Percentiles rank a stretch among this genome's conserved stretches.
Evolutionary conservation across 2,888 invertebrate species (phyloP).

Genomic region (Heliconius hortense): DNA sequence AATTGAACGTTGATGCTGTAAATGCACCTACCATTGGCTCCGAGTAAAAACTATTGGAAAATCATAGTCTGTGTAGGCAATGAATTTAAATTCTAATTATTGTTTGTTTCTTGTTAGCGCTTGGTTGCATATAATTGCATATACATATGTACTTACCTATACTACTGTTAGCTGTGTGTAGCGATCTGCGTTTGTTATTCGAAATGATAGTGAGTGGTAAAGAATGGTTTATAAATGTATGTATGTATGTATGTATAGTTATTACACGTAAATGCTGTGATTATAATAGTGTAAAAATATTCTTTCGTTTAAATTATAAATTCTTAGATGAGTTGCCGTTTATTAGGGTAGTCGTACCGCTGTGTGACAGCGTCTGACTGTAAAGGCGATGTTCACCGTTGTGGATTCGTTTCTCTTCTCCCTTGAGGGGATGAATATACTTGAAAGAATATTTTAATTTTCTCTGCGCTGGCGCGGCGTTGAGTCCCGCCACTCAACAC

Average conservation of each 20-base stretch:
- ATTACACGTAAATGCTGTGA: neutral
- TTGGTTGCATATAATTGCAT: slow-evolving; percentile 41
- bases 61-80: slow-evolving; percentile 44
- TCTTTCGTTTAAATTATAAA: neutral
- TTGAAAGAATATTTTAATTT: too few species aligned
- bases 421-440: too few species aligned
- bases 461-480: neutral
- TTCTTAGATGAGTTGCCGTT: neutral
- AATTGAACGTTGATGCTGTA: slow-evolving; percentile 76
- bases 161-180: neutral
- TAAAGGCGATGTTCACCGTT: too few species aligned
- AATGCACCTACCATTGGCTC: slow-evolving; percentile 72
- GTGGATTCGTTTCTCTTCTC: too few species aligned
- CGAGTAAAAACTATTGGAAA: slow-evolving; percentile 50
- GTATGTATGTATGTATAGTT: neutral
- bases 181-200: slow-evolving; percentile 5
- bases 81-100: slow-evolving; percentile 49
- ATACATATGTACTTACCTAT: neutral
- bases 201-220: neutral
- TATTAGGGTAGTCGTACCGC: neutral
- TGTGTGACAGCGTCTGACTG: neutral
- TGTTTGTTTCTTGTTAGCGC: slow-evolving; percentile 42
- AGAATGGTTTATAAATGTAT: neutral
- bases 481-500: neutral
- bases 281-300: neutral